Conservation (phyloP, 2,888 invertebrate species). For the Ennomos quercinarius region DNA sequence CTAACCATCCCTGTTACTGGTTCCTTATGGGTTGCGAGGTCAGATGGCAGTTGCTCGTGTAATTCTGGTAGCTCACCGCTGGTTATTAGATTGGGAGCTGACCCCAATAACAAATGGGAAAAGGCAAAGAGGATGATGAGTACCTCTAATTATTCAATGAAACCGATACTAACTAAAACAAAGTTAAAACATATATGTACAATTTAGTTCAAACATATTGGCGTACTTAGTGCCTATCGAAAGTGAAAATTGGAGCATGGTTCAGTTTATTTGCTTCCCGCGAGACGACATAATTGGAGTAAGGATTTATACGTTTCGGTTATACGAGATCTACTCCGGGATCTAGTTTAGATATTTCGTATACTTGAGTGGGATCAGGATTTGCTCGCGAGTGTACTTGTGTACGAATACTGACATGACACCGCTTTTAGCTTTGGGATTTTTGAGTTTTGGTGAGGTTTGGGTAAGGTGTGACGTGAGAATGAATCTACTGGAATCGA, state of each 20-base stretch:
- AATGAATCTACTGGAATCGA: too few relatives aligned
- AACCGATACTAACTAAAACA: slow-evolving; percentile 26
- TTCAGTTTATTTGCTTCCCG: slow-evolving; percentile 73
- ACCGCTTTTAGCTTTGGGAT: slow-evolving; percentile 14
- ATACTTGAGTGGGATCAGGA: slow-evolving; percentile 42
- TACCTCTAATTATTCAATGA: too few relatives aligned
- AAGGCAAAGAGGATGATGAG: too few relatives aligned
- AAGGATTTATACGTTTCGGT: slow-evolving; percentile 78
- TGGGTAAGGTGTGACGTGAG: too few relatives aligned
- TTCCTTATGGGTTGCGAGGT: too few relatives aligned
- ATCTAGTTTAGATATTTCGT: slow-evolving; percentile 37
- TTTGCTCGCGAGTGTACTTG: slow-evolving; percentile 40
- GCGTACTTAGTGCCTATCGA: slow-evolving; percentile 49
- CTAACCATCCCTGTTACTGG: too few relatives aligned
- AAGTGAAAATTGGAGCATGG: slow-evolving; percentile 71
- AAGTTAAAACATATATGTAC: slow-evolving; percentile 38
- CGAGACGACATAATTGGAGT: slow-evolving; percentile 79
- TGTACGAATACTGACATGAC: slow-evolving; percentile 30
- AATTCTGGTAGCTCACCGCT: too few relatives aligned
- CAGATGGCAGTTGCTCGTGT: too few relatives aligned
- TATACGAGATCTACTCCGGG: slow-evolving; percentile 61
- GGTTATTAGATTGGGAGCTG: too few relatives aligned
- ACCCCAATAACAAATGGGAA: too few relatives aligned
- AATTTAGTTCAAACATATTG: slow-evolving; percentile 43
- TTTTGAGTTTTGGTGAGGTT: neutral